Base-by-base conservation (phyloP, 1,140 invertebrate species). In the Bicyclus anynana region DNA sequence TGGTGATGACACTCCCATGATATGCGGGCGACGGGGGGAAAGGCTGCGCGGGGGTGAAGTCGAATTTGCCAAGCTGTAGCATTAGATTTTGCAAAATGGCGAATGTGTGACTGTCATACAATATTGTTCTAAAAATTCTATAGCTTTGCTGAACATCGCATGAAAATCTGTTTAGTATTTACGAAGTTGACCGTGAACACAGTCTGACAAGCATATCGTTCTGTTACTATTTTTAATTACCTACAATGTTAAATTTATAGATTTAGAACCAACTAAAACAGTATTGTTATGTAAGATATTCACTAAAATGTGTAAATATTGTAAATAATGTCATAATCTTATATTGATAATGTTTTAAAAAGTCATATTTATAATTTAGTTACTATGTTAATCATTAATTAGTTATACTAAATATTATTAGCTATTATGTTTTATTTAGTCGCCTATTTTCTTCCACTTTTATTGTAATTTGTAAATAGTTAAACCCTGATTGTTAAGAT, bases 341-440 rank as follows among this genome's bases (percentile, higher is more conserved):
- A 33, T 49, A 13, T 16, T 29, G 33, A 49, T 14, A 17, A 12
- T 53, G 37, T 53, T 40, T 21, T 42, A 50, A 9, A 27, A 20
- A 38, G 17, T 26, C 14, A 26, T 53, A 12, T 44, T 33, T 33
- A 33, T 33, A 33, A 33, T 33, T 1, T 33, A 33, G 29, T 33
- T 1, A 12, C n/a, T 12, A 33, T 12, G 7, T n/a, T 33, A 33
- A 33, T 33, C 10, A 33, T 10, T 33, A 1, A 33, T 12, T 33
- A 33, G 1, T n/a, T 33, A 33, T 33, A 3, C 10, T 12, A 10
- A 0, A 12, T 33, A 33, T 10, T 33, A 33, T 10, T 12, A 1
- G 10, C n/a, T 33, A 33, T n/a, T 33, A 12, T 33, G 29, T 33
- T 12, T 4, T 4, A 23, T 4, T 33, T 33, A 33, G 29, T 33